Base-by-base conservation (phyloP, 2,113 vertebrate species). In the Eubucco bourcierii region DNA sequence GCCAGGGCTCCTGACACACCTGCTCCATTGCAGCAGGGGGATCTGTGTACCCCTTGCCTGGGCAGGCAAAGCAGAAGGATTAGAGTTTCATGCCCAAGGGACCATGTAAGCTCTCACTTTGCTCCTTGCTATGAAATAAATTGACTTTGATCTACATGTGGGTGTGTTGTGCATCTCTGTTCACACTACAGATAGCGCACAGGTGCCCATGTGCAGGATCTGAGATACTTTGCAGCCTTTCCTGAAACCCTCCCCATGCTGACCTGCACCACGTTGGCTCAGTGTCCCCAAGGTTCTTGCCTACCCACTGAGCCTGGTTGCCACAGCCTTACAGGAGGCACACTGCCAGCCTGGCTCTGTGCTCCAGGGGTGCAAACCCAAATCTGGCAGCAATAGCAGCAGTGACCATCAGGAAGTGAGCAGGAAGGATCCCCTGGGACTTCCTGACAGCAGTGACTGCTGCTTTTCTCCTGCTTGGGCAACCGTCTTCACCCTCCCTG, bases 61-160 rank as follows among this genome's bases (percentile, higher is more conserved):
- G 53, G 58, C 71, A 53, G 56, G 56, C 50, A 46, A 24, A 86
- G 70, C 0, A 0, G 33, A 66, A 56, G 37, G 70, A 76, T 50
- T 6, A 27, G 16, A 1, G 50, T 23, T 80, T 84, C 2, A 0
- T 47, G 33, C 50, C 34, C 50, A 77, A 31, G 50, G 59, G 37
- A 66, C 64, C 15, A 9, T 13, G 5, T 66, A 73, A 93, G 39
- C 56, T 91, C 58, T 52, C 59, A 33, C 27, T 21, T 4, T 89
- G 61, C 34, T 20, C 46, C 60, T 86, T 63, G 27, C 73, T 70
- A 14, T 6, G 23, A 87, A 96, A 97, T 97, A 97, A 97, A 96
- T 16, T 4, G 56, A 70, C 34, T 95, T 91, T 65, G 71, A 63
- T 84, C 73, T 78, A 50, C 67, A 11, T 1, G 0, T 52, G 27